Conservation (phyloP, 2,113 vertebrate genomes). For the Microtus richardsoni region DNA sequence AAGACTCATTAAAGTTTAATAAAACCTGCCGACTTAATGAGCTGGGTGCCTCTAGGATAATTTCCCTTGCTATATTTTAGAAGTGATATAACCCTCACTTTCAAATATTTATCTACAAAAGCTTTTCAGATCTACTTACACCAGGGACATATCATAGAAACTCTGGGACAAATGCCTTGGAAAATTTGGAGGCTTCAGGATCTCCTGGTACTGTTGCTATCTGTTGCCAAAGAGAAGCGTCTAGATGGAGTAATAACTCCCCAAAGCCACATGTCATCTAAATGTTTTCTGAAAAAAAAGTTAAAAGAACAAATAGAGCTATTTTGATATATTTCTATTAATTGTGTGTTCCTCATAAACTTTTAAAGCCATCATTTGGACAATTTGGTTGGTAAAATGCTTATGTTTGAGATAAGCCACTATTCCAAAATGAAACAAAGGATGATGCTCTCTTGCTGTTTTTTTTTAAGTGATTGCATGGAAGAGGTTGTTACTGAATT, state of each 20-base stretch:
- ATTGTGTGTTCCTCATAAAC: background rate
- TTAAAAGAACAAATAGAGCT: background rate
- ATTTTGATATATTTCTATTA: slow-evolving; percentile 19
- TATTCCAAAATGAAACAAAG: background rate
- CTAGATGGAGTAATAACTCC: background rate
- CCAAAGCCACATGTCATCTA: background rate
- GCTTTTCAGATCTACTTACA: slow-evolving; percentile 44
- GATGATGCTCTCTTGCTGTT: background rate
- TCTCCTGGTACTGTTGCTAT: background rate
- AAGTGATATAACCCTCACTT: slow-evolving; percentile 76
- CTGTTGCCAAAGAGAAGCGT: background rate
- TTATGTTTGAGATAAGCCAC: background rate
- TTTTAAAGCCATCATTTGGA: background rate
- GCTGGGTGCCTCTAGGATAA: slow-evolving; percentile 70
- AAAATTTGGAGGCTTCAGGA: background rate
- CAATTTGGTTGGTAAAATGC: background rate
- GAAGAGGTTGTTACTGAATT: background rate
- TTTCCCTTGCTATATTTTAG: slow-evolving; percentile 75
- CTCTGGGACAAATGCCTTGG: slow-evolving; percentile 29
- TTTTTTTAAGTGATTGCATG: background rate
- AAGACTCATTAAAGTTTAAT: slow-evolving; percentile 82
- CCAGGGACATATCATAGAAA: slow-evolving; percentile 17
- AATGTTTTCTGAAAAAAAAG: slow-evolving; percentile 47
- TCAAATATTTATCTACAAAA: slow-evolving; percentile 65
- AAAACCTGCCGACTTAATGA: slow-evolving; percentile 79